phyloP scores from a whole-genome alignment of 2,113 vertebrate species.

The Brachirus orientalis region DNA sequence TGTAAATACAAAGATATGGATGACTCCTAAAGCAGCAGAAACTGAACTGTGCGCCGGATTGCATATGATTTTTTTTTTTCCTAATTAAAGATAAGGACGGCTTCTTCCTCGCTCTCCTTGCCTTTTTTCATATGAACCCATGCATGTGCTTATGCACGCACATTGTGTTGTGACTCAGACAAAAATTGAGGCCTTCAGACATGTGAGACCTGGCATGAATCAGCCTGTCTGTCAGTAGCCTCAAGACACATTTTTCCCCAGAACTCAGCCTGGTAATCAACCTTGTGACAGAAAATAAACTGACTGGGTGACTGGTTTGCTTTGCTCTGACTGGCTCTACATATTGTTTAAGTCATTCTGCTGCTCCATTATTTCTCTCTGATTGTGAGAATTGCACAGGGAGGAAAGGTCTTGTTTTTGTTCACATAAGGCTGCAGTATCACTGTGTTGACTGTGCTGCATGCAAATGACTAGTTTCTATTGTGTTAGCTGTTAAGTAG shows the following conservation, averaged over 20 bases:
- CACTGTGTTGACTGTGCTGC: slow-evolving; percentile 45
- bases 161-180: slow-evolving; percentile 40
- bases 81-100: too few species aligned
- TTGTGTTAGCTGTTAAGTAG: slow-evolving; percentile 58
- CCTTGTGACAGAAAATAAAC: slow-evolving; percentile 61
- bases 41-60: too few species aligned
- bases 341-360: slow-evolving; percentile 27
- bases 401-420: slow-evolving; percentile 48
- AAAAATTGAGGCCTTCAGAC: slow-evolving; percentile 37
- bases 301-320: background rate
- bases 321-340: slow-evolving; percentile 14
- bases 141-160: slow-evolving; percentile 11
- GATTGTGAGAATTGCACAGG: slow-evolving; percentile 28
- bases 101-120: background rate
- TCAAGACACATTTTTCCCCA: slow-evolving; percentile 52
- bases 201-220: slow-evolving; percentile 38
- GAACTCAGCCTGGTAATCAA: slow-evolving; percentile 42
- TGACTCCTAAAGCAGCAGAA: too few species aligned
- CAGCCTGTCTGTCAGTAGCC: slow-evolving; percentile 49
- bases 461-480: slow-evolving; percentile 64
- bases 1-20: too few species aligned
- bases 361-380: slow-evolving; percentile 30
- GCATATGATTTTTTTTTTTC: too few species aligned
- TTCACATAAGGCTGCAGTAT: slow-evolving; percentile 45
- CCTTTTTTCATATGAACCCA: background rate